A percentile compares a stretch with the other conserved stretches of the same genome.
These are phyloP conservation scores for Caenorhabditis sp. DNA, from an alignment of 2,888 invertebrate species.

Conservation along the genomic window DNA sequence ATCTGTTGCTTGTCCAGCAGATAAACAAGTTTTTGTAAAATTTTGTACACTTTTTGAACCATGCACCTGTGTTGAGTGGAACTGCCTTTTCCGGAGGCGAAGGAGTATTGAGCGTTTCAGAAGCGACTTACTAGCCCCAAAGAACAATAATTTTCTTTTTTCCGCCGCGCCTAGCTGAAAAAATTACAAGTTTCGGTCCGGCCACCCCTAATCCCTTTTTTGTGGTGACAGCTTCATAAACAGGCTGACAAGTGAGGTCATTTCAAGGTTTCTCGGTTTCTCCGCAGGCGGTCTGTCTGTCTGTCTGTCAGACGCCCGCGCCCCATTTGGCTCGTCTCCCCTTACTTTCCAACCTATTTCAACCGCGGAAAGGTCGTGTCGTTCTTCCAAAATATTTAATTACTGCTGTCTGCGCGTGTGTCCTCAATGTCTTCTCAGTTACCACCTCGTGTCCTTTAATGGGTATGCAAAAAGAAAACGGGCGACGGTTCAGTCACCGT, in stretches of 20 bases:
- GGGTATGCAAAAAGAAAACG: slow-evolving; percentile 46
- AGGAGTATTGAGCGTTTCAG: too few relatives aligned
- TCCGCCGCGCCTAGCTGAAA: too few relatives aligned
- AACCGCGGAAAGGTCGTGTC: slow-evolving; percentile 44
- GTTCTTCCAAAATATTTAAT: slow-evolving; percentile 37
- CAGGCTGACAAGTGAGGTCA: slow-evolving; percentile 3
- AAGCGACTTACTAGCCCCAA: too few relatives aligned
- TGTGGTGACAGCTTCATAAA: too few relatives aligned
- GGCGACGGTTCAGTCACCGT: slow-evolving; percentile 38
- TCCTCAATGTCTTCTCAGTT: slow-evolving; percentile 42
- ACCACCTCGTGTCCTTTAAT: slow-evolving; percentile 50
- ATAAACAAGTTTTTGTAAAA: too few relatives aligned
- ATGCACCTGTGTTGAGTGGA: too few relatives aligned
- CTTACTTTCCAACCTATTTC: not conserved
- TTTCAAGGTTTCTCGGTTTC: slow-evolving; percentile 7
- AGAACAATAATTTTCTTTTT: too few relatives aligned
- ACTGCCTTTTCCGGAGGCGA: too few relatives aligned
- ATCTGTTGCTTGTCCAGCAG: too few relatives aligned
- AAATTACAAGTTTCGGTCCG: too few relatives aligned
- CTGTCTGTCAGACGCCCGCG: not conserved
- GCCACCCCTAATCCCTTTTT: too few relatives aligned
- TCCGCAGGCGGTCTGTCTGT: slow-evolving; percentile 7
- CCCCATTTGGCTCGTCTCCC: slow-evolving; percentile 39
- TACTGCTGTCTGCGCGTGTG: slow-evolving; percentile 23
- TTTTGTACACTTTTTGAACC: too few relatives aligned